These are phyloP conservation scores for Drosophila paracracens DNA, from an alignment of 2,888 invertebrate species.

Conservation along the genomic window DNA sequence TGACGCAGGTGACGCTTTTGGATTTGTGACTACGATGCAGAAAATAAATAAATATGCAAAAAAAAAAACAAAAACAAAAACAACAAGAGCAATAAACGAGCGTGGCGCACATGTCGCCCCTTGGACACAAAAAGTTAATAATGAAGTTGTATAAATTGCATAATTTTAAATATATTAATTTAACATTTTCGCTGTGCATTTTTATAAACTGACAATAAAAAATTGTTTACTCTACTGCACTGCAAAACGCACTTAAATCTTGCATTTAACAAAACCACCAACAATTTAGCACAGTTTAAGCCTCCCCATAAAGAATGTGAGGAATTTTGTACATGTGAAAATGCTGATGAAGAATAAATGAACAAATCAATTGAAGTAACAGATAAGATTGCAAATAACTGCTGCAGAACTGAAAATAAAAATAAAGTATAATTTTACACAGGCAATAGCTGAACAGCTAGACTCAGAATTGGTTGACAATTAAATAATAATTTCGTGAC, in stretches of 20 bases:
- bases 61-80: conserved; percentile 22
- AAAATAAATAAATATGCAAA: conserved; percentile 18
- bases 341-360: conserved; percentile 19
- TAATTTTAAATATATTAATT: conserved; percentile 68
- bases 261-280: conserved; percentile 33
- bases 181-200: conserved; percentile 46
- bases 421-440: neutral
- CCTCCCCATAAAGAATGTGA: neutral
- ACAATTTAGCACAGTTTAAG: conserved; percentile 28
- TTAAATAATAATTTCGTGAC: neutral
- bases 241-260: conserved; percentile 23
- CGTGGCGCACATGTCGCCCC: conserved; percentile 57
- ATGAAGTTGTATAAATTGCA: conserved; percentile 75
- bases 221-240: neutral
- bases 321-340: conserved; percentile 37
- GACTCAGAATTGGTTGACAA: neutral
- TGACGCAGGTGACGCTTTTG: conserved; percentile 76
- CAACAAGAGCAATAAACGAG: conserved; percentile 55
- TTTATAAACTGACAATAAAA: conserved; percentile 51
- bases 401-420: neutral
- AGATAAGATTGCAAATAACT: neutral
- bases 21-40: conserved; percentile 60
- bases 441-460: neutral
- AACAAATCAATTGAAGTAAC: conserved; percentile 6
- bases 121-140: conserved; percentile 61